Conservation (phyloP, 2,888 invertebrate species). For the Anoncus sp. region DNA sequence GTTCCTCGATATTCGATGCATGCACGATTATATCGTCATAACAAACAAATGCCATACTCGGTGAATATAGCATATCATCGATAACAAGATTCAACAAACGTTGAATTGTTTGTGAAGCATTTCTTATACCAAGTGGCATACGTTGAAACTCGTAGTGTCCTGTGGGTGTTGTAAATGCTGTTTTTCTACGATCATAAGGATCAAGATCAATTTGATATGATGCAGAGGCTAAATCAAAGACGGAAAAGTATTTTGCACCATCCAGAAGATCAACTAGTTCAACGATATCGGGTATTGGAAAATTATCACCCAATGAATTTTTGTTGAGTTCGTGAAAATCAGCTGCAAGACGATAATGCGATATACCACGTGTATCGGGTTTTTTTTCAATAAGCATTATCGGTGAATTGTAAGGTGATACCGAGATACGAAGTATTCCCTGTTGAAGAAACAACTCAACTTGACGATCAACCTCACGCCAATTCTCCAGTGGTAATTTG, state of each 20-base stretch:
- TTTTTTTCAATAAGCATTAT: conserved; percentile 17
- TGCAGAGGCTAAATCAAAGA: conserved; percentile 56
- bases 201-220: conserved; percentile 50
- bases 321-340: conserved; percentile 40
- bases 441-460: neutral
- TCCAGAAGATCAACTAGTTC: conserved; percentile 41
- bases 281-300: conserved; percentile 45
- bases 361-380: neutral
- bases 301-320: conserved; percentile 24
- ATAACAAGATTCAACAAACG: conserved; percentile 43
- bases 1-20: conserved; percentile 5
- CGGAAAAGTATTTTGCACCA: conserved; percentile 45
- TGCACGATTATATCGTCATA: conserved; percentile 39
- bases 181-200: conserved; percentile 30
- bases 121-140: conserved; percentile 47
- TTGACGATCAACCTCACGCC: conserved; percentile 14
- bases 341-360: neutral
- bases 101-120: conserved; percentile 47
- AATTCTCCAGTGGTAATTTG: neutral
- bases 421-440: neutral
- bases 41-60: conserved; percentile 17
- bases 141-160: conserved; percentile 53
- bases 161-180: conserved; percentile 49
- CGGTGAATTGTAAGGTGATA: conserved; percentile 21
- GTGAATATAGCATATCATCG: conserved; percentile 42